Percentiles rank a stretch among this genome's conserved stretches.
Conservation (phyloP, 2,888 invertebrate genomes). For the Epirrhoe tristata region DNA sequence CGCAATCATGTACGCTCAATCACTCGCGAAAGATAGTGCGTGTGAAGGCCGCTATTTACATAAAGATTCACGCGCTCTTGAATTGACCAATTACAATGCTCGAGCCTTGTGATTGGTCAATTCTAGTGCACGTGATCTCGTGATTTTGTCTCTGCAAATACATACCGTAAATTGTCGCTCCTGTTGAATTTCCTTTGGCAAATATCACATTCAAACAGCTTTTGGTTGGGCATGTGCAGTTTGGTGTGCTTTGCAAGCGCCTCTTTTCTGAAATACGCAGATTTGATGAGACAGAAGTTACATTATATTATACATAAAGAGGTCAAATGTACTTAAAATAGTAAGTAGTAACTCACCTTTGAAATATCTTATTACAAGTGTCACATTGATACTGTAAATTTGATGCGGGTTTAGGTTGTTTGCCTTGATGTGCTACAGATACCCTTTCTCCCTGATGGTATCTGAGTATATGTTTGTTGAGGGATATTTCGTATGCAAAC, state of each 20-base stretch:
- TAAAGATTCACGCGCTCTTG: no score
- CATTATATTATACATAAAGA: no score
- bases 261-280: constrained; percentile 85
- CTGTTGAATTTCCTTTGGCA: constrained; percentile 86
- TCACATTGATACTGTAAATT: constrained; percentile 82
- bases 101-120: no score
- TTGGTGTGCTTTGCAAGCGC: constrained; percentile 87
- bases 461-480: constrained; percentile 78
- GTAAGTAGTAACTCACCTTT: constrained; percentile 66
- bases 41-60: no score
- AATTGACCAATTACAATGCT: no score
- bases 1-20: no score
- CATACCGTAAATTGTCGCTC: constrained; percentile 83
- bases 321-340: no score
- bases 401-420: constrained; percentile 57
- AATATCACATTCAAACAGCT: constrained; percentile 83
- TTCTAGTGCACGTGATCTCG: no score
- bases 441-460: constrained; percentile 76
- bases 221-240: constrained; percentile 84
- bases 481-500: constrained; percentile 77
- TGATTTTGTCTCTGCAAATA: constrained; percentile 5
- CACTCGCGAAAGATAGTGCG: no score
- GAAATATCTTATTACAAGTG: constrained; percentile 87
- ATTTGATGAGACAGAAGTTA: no score
- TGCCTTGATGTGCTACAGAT: constrained; percentile 71